phyloP scores from a whole-genome alignment of 1,140 invertebrate genomes.

The Pantala flavescens region DNA sequence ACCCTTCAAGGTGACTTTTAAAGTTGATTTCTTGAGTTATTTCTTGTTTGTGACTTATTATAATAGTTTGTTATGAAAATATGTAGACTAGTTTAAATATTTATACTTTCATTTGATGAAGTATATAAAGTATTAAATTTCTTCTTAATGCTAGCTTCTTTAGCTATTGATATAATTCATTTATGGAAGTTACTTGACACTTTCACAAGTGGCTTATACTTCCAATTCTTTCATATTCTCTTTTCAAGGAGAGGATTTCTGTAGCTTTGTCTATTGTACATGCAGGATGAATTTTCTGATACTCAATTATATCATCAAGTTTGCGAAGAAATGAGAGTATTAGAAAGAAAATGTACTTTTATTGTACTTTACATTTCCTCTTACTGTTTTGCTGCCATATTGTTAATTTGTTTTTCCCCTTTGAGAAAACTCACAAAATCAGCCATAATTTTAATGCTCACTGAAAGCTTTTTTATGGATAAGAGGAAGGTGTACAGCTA shows the following conservation, averaged over 20 bases:
- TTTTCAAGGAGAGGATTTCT: not conserved
- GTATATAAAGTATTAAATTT: conserved; percentile 1
- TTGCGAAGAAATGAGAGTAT: not conserved
- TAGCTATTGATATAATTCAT: not conserved
- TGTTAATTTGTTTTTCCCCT: not conserved
- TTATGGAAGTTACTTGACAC: not conserved
- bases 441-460: conserved; percentile 7
- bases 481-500: conserved; percentile 8
- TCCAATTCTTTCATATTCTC: not conserved
- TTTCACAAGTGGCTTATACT: not conserved
- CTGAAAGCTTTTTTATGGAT: not conserved
- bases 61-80: not conserved
- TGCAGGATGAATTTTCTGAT: not conserved
- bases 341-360: conserved; percentile 8
- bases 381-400: not conserved
- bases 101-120: conserved; percentile 5
- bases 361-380: conserved; percentile 10
- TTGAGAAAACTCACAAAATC: conserved; percentile 1
- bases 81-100: conserved; percentile 10
- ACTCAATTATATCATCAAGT: not conserved
- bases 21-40: not conserved
- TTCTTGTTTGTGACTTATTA: not conserved
- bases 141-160: not conserved
- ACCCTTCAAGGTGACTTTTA: too few relatives aligned
- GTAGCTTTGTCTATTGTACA: not conserved